Base-by-base conservation (phyloP, 1,140 invertebrate species). In the Panagrolaimus sp. region DNA sequence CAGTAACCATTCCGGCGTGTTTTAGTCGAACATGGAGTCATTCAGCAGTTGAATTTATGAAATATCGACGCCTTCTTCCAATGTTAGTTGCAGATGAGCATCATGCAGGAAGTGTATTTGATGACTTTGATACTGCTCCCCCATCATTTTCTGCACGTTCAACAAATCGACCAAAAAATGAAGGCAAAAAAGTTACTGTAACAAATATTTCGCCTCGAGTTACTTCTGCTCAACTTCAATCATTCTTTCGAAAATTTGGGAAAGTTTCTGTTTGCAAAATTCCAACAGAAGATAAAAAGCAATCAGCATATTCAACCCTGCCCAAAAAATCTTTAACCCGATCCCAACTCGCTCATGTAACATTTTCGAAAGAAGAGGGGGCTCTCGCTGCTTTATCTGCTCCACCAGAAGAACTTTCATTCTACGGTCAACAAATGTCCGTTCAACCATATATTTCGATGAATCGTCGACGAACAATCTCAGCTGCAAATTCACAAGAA, bases 31-130 rank as follows among this genome's bases (percentile, higher is more conserved):
- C 82, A 15, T 82, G 82, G 82, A 81, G 78, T 10, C 80, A 83
- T 65, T 83, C 82, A 1, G 80, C 80, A n/a, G 80, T 82, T 1
- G 80, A 82, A 65, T 82, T 82, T 55, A 82, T 82, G 78, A 82
- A 82, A 64, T 82, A 82, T 66, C 69, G 80, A 12, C 69, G 78
- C 1, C 68, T 82, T 14, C 65, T 82, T 10, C 80, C 80, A 0
- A 80, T 80, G 82, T 63, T 82, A 15, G 74, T 82, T 6, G 76
- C 76, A 5, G 82, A 83, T 70, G 82, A 83, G 68, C 71, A 80
- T 46, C 74, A 77, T 43, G 38, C 67, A 38, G 80, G 80, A 3
- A 65, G 52, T 38, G 78, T 78, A 12, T 83, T 83, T 64, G 81
- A 82, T 55, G 78, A 74, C 62, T 81, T 78, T 58, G 77, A 78